Evolutionary conservation across 1,140 invertebrate genomes (phyloP), one percentile per base, ranked within the genome.

Genomic region (Diprion similis): DNA sequence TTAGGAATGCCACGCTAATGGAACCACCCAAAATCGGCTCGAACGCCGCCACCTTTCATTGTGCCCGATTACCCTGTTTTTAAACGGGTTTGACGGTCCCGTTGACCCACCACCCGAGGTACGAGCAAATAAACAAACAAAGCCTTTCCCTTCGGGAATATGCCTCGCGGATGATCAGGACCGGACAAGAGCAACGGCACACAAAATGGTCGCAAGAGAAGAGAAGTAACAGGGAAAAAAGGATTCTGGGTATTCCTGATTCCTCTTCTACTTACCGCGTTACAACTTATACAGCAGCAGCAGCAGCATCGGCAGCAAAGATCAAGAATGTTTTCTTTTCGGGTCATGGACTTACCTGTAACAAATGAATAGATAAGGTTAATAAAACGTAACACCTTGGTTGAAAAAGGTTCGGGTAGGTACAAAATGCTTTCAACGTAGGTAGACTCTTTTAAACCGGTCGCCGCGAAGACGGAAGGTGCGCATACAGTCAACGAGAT

Each of bases 1-100:
- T 82, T 80, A 82, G 79, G 81, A 81, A 81, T 81, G 80, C 76
- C 76, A 77, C 79, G 80, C 78, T 81, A 81, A 80, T 81, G 80
- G 80, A 79, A 79, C 75, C 78, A 76, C 51, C 51, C 9, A 59
- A 17, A 59, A 59, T 59, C 51, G 51, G 51, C 11, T 59, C 11
- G n/a, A 59, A 59, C 51, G 51, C n/a, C 51, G n/a, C 51, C 51
- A 13, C 11, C 11, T 37, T 59, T 17, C 51, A 59, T 59, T 59
- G 51, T 59, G n/a, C n/a, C n/a, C 9, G 11, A 17, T 9, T 10
- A 59, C 51, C 11, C 51, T 59, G 11, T 59, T 59, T 59, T 59
- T 15, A 59, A 59, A 59, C 9, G 51, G 51, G n/a, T 59, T 59
- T 59, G n/a, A 13, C 51, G 51, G 24, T 37, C 24, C 24, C 24